Evolutionary conservation across 92 coral and sea anemone species (phyloP).

Genomic region (Montipora capitata): DNA sequence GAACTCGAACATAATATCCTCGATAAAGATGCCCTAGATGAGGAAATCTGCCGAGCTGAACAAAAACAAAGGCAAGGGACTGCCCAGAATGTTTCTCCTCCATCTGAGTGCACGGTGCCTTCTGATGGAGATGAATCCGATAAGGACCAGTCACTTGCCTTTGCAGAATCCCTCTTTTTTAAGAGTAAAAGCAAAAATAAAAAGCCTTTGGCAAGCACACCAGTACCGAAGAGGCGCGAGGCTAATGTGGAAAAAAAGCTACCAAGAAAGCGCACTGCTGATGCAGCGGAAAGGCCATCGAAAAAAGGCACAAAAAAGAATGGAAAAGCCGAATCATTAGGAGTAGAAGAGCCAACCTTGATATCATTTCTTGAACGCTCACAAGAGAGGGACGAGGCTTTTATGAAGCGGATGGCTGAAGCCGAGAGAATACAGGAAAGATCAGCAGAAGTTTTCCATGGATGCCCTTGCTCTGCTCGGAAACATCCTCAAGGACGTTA

Average conservation of each 20-base stretch:
- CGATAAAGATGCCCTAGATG: constrained; percentile 38
- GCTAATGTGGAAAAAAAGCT: constrained; percentile 33
- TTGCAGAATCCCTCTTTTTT: constrained; percentile 32
- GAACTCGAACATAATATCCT: constrained; percentile 27
- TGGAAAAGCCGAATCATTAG: constrained; percentile 56
- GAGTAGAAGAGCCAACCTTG: constrained; percentile 51
- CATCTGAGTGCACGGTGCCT: constrained; percentile 42
- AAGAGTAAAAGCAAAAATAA: constrained; percentile 33
- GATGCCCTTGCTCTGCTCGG: constrained; percentile 51
- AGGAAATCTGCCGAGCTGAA: constrained; percentile 45
- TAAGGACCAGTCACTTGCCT: constrained; percentile 28
- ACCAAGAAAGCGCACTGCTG: constrained; percentile 36
- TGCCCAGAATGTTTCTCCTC: constrained; percentile 50
- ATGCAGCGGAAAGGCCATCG: constrained; percentile 30
- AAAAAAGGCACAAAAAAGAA: constrained; percentile 34
- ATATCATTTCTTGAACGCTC: constrained; percentile 40
- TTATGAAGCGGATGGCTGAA: constrained; percentile 51
- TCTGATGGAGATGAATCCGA: constrained; percentile 42
- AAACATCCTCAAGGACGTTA: constrained; percentile 49
- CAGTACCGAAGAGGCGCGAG: constrained; percentile 19
- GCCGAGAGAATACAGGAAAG: constrained; percentile 14
- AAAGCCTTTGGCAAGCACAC: constrained; percentile 38
- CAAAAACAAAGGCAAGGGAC: constrained; percentile 51
- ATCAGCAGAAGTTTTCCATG: constrained; percentile 58
- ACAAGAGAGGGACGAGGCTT: constrained; percentile 49